phyloP scores from a whole-genome alignment of 2,888 invertebrate species.

The Malthinus flaveolus region DNA sequence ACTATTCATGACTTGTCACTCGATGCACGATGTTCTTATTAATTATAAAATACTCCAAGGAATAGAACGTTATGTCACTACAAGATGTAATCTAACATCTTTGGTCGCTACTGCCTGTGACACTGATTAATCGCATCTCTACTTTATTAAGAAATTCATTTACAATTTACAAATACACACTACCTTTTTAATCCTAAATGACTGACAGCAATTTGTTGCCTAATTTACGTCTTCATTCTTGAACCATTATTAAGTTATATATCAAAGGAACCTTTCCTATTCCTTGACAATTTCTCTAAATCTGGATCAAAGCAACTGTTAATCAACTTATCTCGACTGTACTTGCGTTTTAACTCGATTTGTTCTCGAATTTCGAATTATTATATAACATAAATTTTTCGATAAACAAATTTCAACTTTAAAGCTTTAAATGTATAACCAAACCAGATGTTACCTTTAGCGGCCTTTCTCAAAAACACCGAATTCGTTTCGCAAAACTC shows the following conservation, averaged over 20 bases:
- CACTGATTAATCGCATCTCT: conserved; percentile 39
- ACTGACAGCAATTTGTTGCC: conserved; percentile 15
- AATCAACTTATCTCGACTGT: conserved; percentile 9
- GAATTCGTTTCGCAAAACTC: no score
- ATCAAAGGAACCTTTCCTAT: conserved; percentile 9
- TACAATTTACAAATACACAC: conserved; percentile 7
- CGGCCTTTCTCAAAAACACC: no score
- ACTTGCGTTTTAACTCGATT: conserved; percentile 17
- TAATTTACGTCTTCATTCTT: conserved; percentile 28
- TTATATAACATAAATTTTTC: not conserved
- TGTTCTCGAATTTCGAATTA: not conserved
- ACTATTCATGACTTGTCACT: conserved; percentile 45
- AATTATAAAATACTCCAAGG: conserved; percentile 44
- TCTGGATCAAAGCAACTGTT: conserved; percentile 12
- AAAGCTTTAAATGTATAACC: no score
- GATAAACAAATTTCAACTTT: no score
- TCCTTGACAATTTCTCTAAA: conserved; percentile 7
- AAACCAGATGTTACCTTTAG: no score
- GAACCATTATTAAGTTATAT: conserved; percentile 15
- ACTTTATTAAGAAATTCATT: conserved; percentile 37
- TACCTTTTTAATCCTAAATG: no score
- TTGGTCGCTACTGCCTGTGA: conserved; percentile 33
- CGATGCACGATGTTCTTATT: conserved; percentile 40
- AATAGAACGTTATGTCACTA: conserved; percentile 31
- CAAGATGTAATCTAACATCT: conserved; percentile 34